phyloP scores from a whole-genome alignment of 2,797 vertebrate species.

The Ctenopoma multispine region DNA sequence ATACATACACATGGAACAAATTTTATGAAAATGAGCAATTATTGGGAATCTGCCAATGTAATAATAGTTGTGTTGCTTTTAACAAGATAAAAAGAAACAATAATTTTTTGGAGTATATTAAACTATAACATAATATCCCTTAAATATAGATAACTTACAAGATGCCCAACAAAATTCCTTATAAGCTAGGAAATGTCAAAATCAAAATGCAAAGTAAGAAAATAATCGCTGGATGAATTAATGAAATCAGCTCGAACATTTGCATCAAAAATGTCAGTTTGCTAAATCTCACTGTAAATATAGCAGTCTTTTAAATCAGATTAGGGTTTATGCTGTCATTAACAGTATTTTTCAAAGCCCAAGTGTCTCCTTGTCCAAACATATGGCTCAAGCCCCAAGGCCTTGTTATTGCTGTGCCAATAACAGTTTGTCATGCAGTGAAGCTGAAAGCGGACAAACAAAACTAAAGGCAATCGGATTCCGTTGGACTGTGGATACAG shows the following conservation, averaged over 20 bases:
- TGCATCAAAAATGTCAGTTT: conserved; percentile 23
- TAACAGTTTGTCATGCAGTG: conserved; percentile 84
- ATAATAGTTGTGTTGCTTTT: not conserved
- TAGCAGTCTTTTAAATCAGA: conserved; percentile 61
- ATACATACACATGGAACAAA: conserved; percentile 9
- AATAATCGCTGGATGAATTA: conserved; percentile 17
- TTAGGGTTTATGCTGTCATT: conserved; percentile 57
- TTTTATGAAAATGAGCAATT: not conserved
- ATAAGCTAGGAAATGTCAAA: not conserved
- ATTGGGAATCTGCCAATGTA: not conserved
- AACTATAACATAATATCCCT: too few species aligned
- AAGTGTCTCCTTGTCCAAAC: conserved; percentile 82
- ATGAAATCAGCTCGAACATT: conserved; percentile 25
- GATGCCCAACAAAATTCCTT: not conserved
- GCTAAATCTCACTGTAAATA: conserved; percentile 27
- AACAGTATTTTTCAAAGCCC: conserved; percentile 75
- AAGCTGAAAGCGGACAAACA: conserved; percentile 82
- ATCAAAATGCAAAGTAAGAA: conserved; percentile 9
- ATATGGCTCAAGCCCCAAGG: conserved; percentile 83
- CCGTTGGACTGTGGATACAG: conserved; percentile 68
- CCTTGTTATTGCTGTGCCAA: conserved; percentile 84
- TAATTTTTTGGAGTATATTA: too few species aligned
- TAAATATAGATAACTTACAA: conserved; percentile 1
- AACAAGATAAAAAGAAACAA: not conserved
- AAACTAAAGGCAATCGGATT: conserved; percentile 81